Base-by-base conservation (phyloP, 1,140 invertebrate species). In the Aphelinus certus region DNA sequence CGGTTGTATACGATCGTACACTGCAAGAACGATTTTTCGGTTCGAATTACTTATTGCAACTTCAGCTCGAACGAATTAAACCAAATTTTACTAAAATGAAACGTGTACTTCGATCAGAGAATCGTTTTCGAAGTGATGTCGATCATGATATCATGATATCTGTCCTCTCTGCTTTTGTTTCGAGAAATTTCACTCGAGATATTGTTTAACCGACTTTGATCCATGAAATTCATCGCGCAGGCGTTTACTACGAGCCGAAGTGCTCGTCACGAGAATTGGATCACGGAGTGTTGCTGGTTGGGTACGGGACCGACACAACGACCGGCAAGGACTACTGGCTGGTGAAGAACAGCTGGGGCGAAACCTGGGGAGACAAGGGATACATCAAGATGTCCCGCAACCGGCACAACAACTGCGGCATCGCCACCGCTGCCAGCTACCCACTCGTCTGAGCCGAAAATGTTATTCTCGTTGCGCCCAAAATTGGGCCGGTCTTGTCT, bases 311-410 rank as follows among this genome's bases (percentile, higher is more conserved):
- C 2, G 26, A 26, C 26, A 89, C 90, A 65, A 0, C 26, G 26
- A 58, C 65, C 42, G 47, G 57, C 77, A 80, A 82, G 10, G 90
- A 89, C 51, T 96, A 95, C 82, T 96, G 94, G 94, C 80, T 96
- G 2, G 92, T 96, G 1, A 96, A 96, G 82, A 96, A 96, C 83
- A 95, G 93, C 78, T 97, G 95, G 95, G 92, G 93, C 43, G 87
- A 87, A 74, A 88, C 85, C 1, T 98, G 96, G 96, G 96, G 97
- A 46, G 89, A 92, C 42, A 79, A 93, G 2, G 97, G 97, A 43
- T 98, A 95, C 89, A 94, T 98, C 78, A 93, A 93, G 86, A 98
- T 98, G 92, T 89, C 93, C 3, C 90, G 96, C 78, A 97, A 98
- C 87, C 90, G 91, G 78, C 79, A 94, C 1, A 98, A 98, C 85